Evolutionary conservation across 2,888 invertebrate genomes (phyloP).

Genomic region (Eristalis intricaria): DNA sequence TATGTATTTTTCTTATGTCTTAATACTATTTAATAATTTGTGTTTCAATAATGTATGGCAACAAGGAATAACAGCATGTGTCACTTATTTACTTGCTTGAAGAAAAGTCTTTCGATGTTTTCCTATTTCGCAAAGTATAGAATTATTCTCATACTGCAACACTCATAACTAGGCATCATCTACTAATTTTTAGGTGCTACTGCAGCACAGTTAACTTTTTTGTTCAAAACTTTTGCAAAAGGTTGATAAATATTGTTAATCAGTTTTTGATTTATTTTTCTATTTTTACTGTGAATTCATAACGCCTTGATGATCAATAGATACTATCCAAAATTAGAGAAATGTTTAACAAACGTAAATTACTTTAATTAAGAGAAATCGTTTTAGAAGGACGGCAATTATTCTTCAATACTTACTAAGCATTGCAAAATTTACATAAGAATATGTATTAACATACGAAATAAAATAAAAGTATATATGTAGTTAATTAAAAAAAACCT

Average conservation of each 20-base stretch:
- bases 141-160: not conserved
- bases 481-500: not conserved
- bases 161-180: not conserved
- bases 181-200: not conserved
- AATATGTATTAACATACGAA: not conserved
- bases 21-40: slow-evolving; percentile 4
- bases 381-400: not conserved
- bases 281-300: not conserved
- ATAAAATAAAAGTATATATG: not conserved
- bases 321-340: not conserved
- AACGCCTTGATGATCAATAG: too few relatives aligned
- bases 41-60: slow-evolving; percentile 5
- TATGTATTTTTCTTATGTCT: not conserved
- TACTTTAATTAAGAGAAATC: not conserved
- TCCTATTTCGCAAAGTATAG: not conserved
- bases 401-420: not conserved
- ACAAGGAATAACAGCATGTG: slow-evolving; percentile 7
- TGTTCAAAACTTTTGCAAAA: not conserved
- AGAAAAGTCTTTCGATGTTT: not conserved
- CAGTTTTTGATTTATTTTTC: not conserved
- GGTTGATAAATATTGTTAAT: not conserved
- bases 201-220: slow-evolving; percentile 4
- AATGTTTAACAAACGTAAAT: not conserved
- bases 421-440: not conserved
- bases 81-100: not conserved